phyloP scores from a whole-genome alignment of 2,113 vertebrate genomes.

The Solenodon paradoxus region DNA sequence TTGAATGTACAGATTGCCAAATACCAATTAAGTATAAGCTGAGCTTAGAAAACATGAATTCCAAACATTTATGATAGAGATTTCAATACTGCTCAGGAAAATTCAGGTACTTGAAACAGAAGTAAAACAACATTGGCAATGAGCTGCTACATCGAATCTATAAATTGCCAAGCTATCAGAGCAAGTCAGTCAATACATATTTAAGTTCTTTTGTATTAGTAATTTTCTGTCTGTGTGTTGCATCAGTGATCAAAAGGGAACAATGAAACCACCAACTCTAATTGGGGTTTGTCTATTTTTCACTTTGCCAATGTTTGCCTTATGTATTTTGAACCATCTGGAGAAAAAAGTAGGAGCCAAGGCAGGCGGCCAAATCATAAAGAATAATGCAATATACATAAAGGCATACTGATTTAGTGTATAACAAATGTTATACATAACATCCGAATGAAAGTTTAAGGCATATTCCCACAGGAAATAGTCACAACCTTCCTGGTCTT shows the following conservation, averaged over 20 bases:
- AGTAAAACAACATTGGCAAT: neutral
- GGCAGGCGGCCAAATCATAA: neutral
- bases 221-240: neutral
- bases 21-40: neutral
- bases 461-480: neutral
- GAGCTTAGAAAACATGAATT: neutral
- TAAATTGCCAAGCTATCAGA: neutral
- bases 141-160: neutral
- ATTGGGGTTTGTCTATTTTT: neutral
- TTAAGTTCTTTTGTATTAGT: neutral
- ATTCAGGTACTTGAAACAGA: neutral
- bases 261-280: neutral
- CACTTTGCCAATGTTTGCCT: neutral
- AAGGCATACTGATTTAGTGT: neutral
- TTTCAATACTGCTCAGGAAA: neutral
- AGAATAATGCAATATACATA: neutral
- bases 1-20: neutral
- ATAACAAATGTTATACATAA: neutral
- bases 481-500: neutral
- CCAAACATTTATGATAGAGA: neutral
- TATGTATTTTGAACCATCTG: neutral
- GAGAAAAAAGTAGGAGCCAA: neutral
- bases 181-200: neutral
- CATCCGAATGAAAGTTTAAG: neutral
- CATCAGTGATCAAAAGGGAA: neutral